A percentile compares a stretch with the other conserved stretches of the same genome.
phyloP scores from a whole-genome alignment of 2,888 invertebrate genomes.

The Trypoxylon attenuatum region DNA sequence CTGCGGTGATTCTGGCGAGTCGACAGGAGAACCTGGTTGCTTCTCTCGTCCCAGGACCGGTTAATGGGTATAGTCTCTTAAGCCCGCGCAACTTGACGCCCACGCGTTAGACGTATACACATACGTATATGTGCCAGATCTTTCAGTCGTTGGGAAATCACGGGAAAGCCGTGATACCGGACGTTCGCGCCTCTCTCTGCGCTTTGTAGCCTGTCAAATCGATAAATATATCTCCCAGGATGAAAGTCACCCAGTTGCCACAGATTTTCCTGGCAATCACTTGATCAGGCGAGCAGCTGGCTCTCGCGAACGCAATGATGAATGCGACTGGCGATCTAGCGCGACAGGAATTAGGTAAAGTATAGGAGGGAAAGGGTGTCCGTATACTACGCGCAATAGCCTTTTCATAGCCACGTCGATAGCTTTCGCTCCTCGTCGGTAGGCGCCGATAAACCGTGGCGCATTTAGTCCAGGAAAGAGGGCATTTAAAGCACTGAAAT shows the following conservation, averaged over 20 bases:
- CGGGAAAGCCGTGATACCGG: background rate
- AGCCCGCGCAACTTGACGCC: conserved; percentile 1
- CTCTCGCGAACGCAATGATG: background rate
- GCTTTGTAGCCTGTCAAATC: no score
- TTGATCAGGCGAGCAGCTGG: background rate
- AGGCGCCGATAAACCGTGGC: background rate
- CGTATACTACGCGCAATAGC: no score
- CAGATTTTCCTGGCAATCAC: background rate
- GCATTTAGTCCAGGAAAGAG: background rate
- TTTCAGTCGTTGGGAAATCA: conserved; percentile 20
- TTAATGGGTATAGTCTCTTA: conserved; percentile 22
- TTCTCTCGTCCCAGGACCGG: conserved; percentile 25
- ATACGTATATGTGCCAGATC: no score
- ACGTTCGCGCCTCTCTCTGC: background rate
- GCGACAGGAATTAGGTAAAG: no score
- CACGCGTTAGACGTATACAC: no score
- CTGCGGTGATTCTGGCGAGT: background rate
- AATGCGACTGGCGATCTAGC: no score
- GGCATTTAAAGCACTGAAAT: background rate
- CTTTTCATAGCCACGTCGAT: no score
- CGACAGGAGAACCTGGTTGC: background rate
- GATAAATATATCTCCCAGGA: background rate
- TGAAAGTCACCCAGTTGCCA: background rate
- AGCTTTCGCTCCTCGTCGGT: no score
- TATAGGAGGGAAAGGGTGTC: no score